Evolutionary conservation across 2,888 invertebrate species (phyloP).

Genomic region (Deilephila elpenor): DNA sequence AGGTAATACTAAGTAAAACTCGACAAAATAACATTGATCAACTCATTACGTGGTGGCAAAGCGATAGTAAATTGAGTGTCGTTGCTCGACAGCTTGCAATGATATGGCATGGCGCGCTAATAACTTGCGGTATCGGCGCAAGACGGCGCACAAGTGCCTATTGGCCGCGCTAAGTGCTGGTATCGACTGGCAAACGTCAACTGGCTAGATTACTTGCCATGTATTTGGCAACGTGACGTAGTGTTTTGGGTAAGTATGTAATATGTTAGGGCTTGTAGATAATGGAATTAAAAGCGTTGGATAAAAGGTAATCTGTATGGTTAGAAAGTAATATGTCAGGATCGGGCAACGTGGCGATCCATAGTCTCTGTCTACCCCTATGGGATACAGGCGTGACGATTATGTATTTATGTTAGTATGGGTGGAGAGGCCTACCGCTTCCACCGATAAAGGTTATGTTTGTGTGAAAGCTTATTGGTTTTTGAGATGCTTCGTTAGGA

Average conservation of each 20-base stretch:
- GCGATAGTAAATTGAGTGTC: conserved; percentile 22
- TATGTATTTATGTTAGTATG: too few species aligned
- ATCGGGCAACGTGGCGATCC: too few species aligned
- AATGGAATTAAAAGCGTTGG: too few species aligned
- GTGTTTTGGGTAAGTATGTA: background rate
- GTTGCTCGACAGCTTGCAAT: conserved; percentile 25
- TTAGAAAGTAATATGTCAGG: too few species aligned
- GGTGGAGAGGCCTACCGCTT: too few species aligned
- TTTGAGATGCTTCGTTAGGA: too few species aligned
- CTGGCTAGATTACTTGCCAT: background rate
- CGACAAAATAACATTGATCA: conserved; percentile 4
- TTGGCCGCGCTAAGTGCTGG: conserved; percentile 45
- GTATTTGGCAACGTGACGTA: background rate
- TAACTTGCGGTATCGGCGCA: conserved; percentile 49
- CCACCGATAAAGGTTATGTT: too few species aligned
- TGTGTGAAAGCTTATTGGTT: too few species aligned
- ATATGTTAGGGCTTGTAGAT: too few species aligned
- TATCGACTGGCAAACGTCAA: conserved; percentile 38
- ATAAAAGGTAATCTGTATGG: too few species aligned
- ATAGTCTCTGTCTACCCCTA: too few species aligned
- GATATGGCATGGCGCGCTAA: conserved; percentile 39
- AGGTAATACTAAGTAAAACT: background rate
- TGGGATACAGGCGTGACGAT: too few species aligned
- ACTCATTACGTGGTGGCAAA: background rate
- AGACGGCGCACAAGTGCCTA: conserved; percentile 47